Percentiles rank a stretch among this genome's conserved stretches.
These are phyloP conservation scores for Aleiodes sp. DNA, from an alignment of 1,140 invertebrate genomes.

Conservation along the genomic window DNA sequence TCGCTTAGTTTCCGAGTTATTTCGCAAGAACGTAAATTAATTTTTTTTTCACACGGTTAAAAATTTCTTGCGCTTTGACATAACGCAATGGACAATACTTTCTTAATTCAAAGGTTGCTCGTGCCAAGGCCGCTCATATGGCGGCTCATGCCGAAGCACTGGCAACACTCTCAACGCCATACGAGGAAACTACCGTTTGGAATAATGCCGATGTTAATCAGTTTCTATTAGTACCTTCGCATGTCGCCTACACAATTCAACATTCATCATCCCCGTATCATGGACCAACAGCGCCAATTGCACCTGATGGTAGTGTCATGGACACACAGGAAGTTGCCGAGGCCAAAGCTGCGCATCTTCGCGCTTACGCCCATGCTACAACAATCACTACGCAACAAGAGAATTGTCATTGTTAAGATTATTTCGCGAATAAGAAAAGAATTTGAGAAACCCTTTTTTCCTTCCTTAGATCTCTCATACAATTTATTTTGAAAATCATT, in stretches of 20 bases:
- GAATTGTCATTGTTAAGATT: background rate
- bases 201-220: conserved; percentile 50
- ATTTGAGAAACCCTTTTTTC: too few species aligned
- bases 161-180: conserved; percentile 30
- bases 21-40: too few species aligned
- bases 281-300: conserved; percentile 43
- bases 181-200: conserved; percentile 25
- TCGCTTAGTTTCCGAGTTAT: too few species aligned
- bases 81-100: background rate
- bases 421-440: too few species aligned
- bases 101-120: conserved; percentile 41
- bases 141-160: conserved; percentile 51
- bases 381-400: conserved; percentile 23
- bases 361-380: conserved; percentile 51
- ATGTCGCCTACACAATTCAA: conserved; percentile 43
- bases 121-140: conserved; percentile 59
- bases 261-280: conserved; percentile 35
- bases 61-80: conserved; percentile 8
- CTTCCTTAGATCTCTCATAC: too few species aligned
- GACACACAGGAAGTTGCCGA: conserved; percentile 62
- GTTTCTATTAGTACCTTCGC: conserved; percentile 50
- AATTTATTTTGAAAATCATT: too few species aligned
- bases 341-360: conserved; percentile 54
- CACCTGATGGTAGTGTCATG: conserved; percentile 44
- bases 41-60: too few species aligned